Base-by-base conservation (phyloP, 2,797 vertebrate species). In the Bufotes viridis region DNA sequence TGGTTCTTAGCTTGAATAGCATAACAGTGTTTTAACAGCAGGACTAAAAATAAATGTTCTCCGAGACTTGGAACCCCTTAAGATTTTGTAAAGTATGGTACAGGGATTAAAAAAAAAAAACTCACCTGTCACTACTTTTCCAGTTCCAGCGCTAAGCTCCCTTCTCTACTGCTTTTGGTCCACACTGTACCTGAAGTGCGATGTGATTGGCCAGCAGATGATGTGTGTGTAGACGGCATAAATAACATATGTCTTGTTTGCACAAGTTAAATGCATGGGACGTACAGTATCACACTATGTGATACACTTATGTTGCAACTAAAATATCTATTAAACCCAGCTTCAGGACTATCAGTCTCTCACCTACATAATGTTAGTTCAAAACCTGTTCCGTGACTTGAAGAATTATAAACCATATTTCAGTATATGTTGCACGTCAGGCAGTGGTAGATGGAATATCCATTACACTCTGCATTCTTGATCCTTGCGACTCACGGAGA, bases 381-480 rank as follows among this genome's bases (percentile, higher is more conserved):
- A 24, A 82, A 67, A 82, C 69, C 7, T 29, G 22, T 65, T 67
- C 22, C 3, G 26, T 29, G 7, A 24, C 70, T 72, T 72, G 22
- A 72, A 60, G 15, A 13, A 29, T 57, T 53, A 69, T 11, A 26
- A 60, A 42, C 55, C 26, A 18, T 61, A 13, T 24, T 34, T 58
- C 9, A 55, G 20, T 82, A 81, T 24, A 65, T 29, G 42, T 78
- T 67, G 60, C 58, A 55, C 58, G 24, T 29, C 60, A 26, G 57
- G 42, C 18, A 57, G 20, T 57, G 51, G 26, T 60, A 12, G 24
- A 69, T 76, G 60, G 55, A 58, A 78, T 74, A 84, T 84, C 26
- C 60, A 49, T 83, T 67, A 88, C 78, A 34, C 61, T 83, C 67
- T 58, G 53, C 26, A 58, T 67, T 88, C 20, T 84, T 85, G 87